Conservation (phyloP, 2,113 vertebrate genomes). For the Xerus inauris region DNA sequence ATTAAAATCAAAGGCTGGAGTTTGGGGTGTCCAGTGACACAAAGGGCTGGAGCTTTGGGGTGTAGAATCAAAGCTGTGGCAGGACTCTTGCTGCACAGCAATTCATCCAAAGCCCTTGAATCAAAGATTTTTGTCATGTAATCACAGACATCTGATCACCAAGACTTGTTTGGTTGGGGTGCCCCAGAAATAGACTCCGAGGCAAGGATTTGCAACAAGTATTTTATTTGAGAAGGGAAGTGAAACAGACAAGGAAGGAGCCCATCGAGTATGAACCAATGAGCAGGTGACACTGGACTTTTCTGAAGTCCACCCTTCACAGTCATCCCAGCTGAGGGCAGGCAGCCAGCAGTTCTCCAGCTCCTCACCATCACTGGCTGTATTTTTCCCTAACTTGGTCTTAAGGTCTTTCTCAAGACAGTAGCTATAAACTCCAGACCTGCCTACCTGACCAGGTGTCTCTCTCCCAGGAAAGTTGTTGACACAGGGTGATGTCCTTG, state of each 20-base stretch:
- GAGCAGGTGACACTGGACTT: background rate
- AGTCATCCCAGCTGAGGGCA: background rate
- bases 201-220: background rate
- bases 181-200: background rate
- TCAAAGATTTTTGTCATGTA: background rate
- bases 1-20: fast-evolving
- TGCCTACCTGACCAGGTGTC: background rate
- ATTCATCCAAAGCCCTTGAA: background rate
- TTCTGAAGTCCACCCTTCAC: background rate
- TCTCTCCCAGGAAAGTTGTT: background rate
- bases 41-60: background rate
- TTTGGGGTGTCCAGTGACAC: background rate
- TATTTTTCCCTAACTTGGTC: background rate
- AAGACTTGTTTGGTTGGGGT: background rate
- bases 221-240: background rate
- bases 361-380: background rate
- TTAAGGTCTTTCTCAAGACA: background rate
- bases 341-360: no score
- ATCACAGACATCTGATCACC: background rate
- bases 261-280: background rate
- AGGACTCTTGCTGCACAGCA: background rate
- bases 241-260: background rate
- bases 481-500: background rate
- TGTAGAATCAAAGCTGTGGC: fast-evolving
- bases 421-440: background rate